Conservation (phyloP, 2,113 vertebrate species). For the Promerops cafer region DNA sequence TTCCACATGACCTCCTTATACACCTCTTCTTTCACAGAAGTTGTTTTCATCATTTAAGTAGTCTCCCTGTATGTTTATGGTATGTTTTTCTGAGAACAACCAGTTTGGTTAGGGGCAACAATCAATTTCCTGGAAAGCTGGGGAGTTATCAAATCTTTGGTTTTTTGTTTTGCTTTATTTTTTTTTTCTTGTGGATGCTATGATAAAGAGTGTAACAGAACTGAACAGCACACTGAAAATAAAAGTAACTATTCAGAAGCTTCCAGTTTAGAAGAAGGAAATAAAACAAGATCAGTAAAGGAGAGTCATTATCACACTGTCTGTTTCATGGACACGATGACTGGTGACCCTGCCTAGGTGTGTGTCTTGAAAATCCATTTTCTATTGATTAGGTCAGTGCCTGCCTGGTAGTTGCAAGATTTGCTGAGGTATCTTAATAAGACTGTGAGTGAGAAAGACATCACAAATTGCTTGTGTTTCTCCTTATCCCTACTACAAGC, state of each 20-base stretch:
- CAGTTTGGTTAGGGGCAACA: background rate
- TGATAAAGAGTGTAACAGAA: background rate
- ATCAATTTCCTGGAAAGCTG: background rate
- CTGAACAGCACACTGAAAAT: background rate
- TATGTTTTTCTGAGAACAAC: background rate
- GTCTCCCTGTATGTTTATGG: background rate
- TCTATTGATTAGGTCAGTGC: background rate
- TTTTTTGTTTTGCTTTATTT: background rate
- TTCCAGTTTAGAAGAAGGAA: background rate
- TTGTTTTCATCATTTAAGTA: background rate
- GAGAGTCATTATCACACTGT: background rate
- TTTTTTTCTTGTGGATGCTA: background rate
- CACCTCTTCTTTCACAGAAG: background rate
- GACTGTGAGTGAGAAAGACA: background rate
- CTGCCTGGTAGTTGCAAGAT: background rate
- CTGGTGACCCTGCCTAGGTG: background rate
- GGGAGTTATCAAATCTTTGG: accelerated
- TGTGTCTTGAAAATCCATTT: background rate
- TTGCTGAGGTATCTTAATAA: background rate
- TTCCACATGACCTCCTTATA: background rate
- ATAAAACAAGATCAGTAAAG: background rate
- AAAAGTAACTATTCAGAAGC: background rate
- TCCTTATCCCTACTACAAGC: background rate
- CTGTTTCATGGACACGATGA: background rate
- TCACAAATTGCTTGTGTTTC: background rate